A percentile compares a stretch with the other conserved stretches of the same genome.
phyloP scores from a whole-genome alignment of 1,140 invertebrate species.

The Octopus sinensis region DNA sequence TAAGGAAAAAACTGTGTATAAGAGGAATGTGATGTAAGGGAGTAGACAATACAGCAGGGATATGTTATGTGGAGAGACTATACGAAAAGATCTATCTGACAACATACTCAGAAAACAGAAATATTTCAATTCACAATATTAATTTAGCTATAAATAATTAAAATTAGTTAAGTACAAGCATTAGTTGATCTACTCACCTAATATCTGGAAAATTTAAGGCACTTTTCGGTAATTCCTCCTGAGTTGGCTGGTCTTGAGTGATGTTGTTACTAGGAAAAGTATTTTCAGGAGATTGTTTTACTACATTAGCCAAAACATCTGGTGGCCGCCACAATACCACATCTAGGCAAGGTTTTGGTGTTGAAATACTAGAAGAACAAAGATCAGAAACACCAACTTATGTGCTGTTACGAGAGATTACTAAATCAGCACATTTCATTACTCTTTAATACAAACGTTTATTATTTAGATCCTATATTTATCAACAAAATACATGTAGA shows the following conservation, averaged over 20 bases:
- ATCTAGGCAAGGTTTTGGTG: conserved; percentile 17
- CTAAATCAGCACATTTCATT: no score
- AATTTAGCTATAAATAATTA: neutral
- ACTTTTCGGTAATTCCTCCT: neutral
- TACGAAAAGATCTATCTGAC: neutral
- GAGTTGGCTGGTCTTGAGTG: neutral
- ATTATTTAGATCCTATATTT: no score
- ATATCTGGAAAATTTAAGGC: neutral
- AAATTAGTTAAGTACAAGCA: neutral
- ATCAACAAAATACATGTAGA: no score
- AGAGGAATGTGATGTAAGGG: neutral
- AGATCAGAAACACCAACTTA: no score
- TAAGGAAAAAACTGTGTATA: neutral
- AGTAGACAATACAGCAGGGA: neutral
- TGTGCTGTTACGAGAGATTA: no score
- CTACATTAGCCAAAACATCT: conserved; percentile 15
- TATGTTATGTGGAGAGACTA: neutral
- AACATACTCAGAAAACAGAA: neutral
- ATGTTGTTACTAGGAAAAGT: neutral
- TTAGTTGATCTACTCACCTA: conserved; percentile 8
- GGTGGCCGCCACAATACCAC: conserved; percentile 21
- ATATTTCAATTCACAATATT: neutral
- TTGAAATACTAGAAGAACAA: neutral
- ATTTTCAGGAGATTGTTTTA: neutral
- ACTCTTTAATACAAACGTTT: no score